A percentile compares a stretch with the other conserved stretches of the same genome.
These are phyloP conservation scores for Orchesella cincta DNA, from an alignment of 1,140 invertebrate genomes.

Conservation along the genomic window DNA sequence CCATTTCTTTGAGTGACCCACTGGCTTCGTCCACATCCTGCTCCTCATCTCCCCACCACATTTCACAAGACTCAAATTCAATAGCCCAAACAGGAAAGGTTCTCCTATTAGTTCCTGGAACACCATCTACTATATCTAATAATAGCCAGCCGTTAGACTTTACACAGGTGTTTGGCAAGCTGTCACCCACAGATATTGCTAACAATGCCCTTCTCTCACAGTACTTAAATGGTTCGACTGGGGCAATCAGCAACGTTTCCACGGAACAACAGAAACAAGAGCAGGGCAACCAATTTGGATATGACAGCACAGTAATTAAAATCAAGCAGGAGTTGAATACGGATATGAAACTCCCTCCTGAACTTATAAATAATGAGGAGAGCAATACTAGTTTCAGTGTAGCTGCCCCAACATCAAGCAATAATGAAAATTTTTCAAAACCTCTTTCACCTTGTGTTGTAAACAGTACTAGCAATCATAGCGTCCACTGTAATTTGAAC, in stretches of 20 bases:
- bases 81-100: background rate
- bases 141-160: slow-evolving; percentile 13
- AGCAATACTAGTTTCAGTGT: background rate
- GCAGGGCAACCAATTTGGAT: background rate
- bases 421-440: no score
- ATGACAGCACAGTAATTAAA: slow-evolving; percentile 15
- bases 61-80: background rate
- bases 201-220: background rate
- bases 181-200: background rate
- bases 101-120: background rate
- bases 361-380: background rate
- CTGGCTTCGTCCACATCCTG: background rate
- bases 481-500: no score
- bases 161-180: slow-evolving; percentile 23
- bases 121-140: background rate
- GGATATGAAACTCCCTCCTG: background rate
- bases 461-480: no score
- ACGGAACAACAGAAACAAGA: background rate
- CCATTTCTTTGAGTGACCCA: background rate
- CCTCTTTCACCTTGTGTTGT: no score
- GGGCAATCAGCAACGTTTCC: background rate
- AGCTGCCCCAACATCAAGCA: background rate
- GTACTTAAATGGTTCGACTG: background rate
- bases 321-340: slow-evolving; percentile 3
- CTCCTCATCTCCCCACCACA: background rate